Evolutionary conservation across 2,797 vertebrate genomes (phyloP).

Genomic region (Okamejei kenojei): DNA sequence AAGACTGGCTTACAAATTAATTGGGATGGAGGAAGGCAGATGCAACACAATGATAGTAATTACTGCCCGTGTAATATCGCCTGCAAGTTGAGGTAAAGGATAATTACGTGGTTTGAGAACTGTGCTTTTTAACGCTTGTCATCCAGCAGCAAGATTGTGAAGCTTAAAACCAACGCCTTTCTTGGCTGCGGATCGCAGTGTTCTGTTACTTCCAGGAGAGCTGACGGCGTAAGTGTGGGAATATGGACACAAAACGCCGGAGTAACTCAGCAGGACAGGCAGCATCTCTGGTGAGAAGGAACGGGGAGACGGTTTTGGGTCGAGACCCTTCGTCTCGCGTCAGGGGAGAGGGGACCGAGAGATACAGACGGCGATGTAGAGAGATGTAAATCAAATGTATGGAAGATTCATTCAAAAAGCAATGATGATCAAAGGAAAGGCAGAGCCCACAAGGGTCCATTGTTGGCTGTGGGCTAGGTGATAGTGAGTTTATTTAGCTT

Average conservation of each 20-base stretch:
- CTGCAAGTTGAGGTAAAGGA: background rate
- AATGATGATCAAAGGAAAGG: too few relatives aligned
- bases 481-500: too few relatives aligned
- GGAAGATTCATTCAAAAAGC: too few relatives aligned
- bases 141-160: background rate
- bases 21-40: constrained; percentile 17
- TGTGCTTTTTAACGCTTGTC: background rate
- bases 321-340: too few relatives aligned
- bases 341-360: too few relatives aligned
- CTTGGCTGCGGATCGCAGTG: background rate
- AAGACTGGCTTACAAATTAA: background rate
- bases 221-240: background rate
- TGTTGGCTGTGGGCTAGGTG: too few relatives aligned
- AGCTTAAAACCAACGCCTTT: background rate
- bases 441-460: too few relatives aligned
- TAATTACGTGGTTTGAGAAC: background rate
- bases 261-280: too few relatives aligned
- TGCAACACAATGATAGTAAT: constrained; percentile 23
- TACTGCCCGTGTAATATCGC: background rate
- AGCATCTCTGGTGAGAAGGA: too few relatives aligned
- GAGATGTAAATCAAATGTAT: too few relatives aligned
- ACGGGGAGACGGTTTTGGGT: too few relatives aligned
- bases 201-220: background rate
- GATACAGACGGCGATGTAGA: too few relatives aligned
- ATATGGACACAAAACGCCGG: background rate